phyloP scores from a whole-genome alignment of 37 sponge, comb jelly and placozoan genomes.

The Halichondria panicea region DNA sequence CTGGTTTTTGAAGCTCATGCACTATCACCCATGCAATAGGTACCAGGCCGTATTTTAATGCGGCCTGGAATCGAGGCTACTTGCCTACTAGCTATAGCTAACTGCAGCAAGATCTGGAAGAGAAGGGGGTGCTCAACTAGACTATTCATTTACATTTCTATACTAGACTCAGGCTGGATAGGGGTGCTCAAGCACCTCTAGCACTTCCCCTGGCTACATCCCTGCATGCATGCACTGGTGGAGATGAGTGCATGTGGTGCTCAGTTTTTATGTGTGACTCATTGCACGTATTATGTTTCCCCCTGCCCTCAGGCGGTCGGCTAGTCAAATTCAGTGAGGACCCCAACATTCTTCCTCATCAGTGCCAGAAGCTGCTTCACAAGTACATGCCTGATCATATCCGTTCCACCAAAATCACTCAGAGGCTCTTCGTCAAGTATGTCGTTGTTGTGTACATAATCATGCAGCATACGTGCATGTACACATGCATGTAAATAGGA shows the following conservation, averaged over 20 bases:
- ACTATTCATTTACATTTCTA: neutral
- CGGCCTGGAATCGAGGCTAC: too few species aligned
- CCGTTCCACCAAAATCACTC: conserved; percentile 55
- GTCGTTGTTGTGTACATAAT: neutral
- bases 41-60: too few species aligned
- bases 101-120: too few species aligned
- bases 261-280: neutral
- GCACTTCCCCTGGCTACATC: too few species aligned
- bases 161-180: too few species aligned
- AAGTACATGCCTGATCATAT: conserved; percentile 56
- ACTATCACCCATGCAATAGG: too few species aligned
- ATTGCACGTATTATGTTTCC: neutral
- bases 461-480: neutral
- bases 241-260: neutral
- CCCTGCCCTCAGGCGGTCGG: neutral
- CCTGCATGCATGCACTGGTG: neutral
- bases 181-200: too few species aligned
- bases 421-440: conserved; percentile 78
- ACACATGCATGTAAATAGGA: neutral
- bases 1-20: too few species aligned
- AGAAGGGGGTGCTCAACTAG: too few species aligned
- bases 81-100: too few species aligned
- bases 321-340: conserved; percentile 55
- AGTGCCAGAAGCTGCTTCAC: conserved; percentile 59
- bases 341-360: conserved; percentile 23